phyloP scores from a whole-genome alignment of 2,888 invertebrate genomes.

The Odontomyia ornata region DNA sequence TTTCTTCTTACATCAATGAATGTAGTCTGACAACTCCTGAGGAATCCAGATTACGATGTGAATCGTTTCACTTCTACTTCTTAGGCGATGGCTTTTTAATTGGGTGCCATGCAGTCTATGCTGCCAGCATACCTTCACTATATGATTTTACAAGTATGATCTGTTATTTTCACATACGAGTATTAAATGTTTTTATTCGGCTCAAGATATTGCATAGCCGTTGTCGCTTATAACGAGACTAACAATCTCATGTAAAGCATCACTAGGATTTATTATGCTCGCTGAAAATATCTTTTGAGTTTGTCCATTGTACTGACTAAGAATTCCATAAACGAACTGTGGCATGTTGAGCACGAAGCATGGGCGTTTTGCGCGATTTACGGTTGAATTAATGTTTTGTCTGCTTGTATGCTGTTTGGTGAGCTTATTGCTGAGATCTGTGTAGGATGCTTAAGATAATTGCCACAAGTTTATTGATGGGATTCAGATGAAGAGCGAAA shows the following conservation, averaged over 20 bases:
- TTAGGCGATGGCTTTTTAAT: not conserved
- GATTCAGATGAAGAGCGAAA: not conserved
- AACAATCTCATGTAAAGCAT: no score
- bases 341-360: not conserved
- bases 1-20: no score
- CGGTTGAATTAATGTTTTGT: constrained; percentile 7
- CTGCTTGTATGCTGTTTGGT: not conserved
- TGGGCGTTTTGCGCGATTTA: constrained; percentile 18
- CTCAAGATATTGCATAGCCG: not conserved
- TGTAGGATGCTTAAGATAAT: not conserved
- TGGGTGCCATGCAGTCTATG: constrained; percentile 34
- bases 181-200: not conserved
- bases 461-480: constrained; percentile 23
- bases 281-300: no score
- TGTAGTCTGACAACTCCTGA: no score
- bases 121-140: not conserved
- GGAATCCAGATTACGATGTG: not conserved
- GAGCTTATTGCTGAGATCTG: constrained; percentile 1
- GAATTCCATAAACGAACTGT: no score
- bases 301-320: no score
- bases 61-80: not conserved
- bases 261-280: no score
- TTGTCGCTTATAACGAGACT: no score
- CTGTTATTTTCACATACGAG: not conserved
- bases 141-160: not conserved